Percentiles rank a stretch among this genome's conserved stretches.
Conservation (phyloP, 1,140 invertebrate genomes). For the Drosophila equinoxialis region DNA sequence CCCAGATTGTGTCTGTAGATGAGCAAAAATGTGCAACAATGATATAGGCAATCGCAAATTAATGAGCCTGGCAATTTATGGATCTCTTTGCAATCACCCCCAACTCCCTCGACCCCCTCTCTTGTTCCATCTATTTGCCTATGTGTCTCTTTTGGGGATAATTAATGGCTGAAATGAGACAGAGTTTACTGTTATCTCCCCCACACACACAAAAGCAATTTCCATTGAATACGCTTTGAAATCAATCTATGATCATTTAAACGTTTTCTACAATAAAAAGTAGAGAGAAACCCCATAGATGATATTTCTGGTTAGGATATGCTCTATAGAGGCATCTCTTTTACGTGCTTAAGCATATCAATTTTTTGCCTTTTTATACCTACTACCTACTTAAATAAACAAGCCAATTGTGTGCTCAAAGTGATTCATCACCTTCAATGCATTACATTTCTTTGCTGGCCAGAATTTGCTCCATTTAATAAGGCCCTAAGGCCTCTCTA, state of each 20-base stretch:
- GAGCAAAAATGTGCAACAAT: slow-evolving; percentile 36
- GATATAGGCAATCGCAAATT: slow-evolving; percentile 25
- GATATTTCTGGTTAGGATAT: not conserved
- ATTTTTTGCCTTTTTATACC: not conserved
- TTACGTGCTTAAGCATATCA: slow-evolving; percentile 5
- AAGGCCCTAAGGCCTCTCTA: slow-evolving; percentile 21
- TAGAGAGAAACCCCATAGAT: not conserved
- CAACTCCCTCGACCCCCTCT: not conserved
- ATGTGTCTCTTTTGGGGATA: not conserved
- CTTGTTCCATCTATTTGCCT: not conserved
- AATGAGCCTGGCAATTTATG: slow-evolving; percentile 43
- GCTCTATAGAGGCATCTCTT: not conserved
- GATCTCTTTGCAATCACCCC: slow-evolving; percentile 3
- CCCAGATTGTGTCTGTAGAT: not conserved
- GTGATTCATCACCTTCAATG: slow-evolving; percentile 18
- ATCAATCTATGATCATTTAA: slow-evolving; percentile 11
- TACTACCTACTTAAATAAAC: slow-evolving; percentile 2
- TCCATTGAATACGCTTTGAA: slow-evolving; percentile 1
- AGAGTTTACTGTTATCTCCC: not conserved
- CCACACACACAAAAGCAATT: not conserved
- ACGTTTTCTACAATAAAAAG: not conserved
- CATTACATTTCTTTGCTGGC: slow-evolving; percentile 8
- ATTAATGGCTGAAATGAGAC: slow-evolving; percentile 5
- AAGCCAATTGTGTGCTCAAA: slow-evolving; percentile 11
- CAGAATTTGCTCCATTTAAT: slow-evolving; percentile 19